These are phyloP conservation scores for Solenopsis fugax DNA, from an alignment of 1,140 invertebrate genomes.

Conservation along the genomic window DNA sequence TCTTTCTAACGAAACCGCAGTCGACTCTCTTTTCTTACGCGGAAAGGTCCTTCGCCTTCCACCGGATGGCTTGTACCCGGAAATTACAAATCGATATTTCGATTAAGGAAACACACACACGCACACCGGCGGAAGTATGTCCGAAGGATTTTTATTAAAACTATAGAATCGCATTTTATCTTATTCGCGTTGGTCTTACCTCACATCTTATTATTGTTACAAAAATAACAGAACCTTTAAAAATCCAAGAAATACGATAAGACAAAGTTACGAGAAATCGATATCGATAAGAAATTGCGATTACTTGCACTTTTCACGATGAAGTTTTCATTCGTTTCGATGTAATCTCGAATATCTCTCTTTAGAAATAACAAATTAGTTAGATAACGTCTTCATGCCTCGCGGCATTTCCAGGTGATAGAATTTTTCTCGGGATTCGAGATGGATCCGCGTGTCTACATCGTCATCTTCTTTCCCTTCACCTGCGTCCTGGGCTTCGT, in stretches of 20 bases:
- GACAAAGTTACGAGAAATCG: neutral
- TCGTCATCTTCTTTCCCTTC: constrained; percentile 82
- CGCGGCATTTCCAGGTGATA: constrained; percentile 74
- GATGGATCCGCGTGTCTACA: constrained; percentile 73
- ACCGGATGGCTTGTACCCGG: neutral
- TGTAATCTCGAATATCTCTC: neutral
- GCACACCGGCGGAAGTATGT: neutral
- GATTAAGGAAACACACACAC: neutral
- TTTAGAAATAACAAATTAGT: neutral
- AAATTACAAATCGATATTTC: neutral
- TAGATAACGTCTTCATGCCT: neutral
- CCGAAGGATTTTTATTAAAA: neutral
- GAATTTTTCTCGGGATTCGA: constrained; percentile 65
- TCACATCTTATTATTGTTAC: neutral
- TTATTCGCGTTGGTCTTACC: neutral
- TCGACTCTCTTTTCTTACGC: neutral
- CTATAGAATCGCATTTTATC: neutral
- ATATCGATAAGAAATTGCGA: neutral
- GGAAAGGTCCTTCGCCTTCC: neutral
- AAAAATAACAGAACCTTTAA: neutral
- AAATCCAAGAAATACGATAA: neutral
- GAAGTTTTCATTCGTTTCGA: neutral
- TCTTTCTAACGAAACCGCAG: neutral
- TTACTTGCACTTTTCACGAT: constrained; percentile 16
- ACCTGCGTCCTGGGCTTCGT: constrained; percentile 84